Evolutionary conservation across 2,888 invertebrate genomes (phyloP).

Genomic region (Sepioteuthis lessoniana): DNA sequence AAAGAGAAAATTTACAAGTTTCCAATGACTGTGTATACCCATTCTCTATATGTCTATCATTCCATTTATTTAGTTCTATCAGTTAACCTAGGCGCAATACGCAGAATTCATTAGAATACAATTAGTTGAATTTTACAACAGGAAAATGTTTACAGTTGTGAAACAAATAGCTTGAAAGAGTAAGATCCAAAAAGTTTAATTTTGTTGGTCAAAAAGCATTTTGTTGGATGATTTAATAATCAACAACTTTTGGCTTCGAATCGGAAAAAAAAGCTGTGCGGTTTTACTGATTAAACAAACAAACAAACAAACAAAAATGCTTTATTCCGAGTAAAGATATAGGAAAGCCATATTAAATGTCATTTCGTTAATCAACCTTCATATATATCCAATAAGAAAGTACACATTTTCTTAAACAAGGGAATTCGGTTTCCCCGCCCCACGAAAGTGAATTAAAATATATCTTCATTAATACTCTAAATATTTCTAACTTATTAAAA

Average conservation of each 20-base stretch:
- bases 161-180: neutral
- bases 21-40: neutral
- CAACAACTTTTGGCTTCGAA: neutral
- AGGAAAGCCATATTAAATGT: too few relatives aligned
- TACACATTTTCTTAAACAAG: too few relatives aligned
- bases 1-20: neutral
- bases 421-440: too few relatives aligned
- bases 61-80: neutral
- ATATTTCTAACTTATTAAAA: too few relatives aligned
- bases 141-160: neutral
- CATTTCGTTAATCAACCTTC: too few relatives aligned
- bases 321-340: too few relatives aligned
- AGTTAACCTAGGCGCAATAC: neutral
- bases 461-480: too few relatives aligned
- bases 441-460: too few relatives aligned
- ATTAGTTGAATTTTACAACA: neutral
- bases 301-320: too few relatives aligned
- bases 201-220: neutral
- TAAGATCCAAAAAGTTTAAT: neutral
- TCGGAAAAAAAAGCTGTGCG: neutral
- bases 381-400: too few relatives aligned
- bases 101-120: neutral
- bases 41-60: too few relatives aligned
- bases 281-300: neutral
- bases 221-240: neutral